phyloP scores from a whole-genome alignment of 2,797 vertebrate genomes.

The Hafferia zeledoni region DNA sequence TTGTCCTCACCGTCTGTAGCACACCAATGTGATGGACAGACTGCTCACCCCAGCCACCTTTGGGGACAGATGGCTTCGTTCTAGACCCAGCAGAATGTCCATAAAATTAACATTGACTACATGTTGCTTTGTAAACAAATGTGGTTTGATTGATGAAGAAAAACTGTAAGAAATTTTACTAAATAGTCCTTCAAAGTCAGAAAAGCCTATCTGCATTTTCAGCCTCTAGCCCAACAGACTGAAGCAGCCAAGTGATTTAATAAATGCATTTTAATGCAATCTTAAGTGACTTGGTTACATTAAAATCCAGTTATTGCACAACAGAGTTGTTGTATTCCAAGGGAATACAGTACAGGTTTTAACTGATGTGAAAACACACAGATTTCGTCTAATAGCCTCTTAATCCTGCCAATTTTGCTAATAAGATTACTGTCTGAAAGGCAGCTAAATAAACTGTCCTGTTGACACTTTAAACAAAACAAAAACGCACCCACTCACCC shows the following conservation, averaged over 20 bases:
- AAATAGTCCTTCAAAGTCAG: conserved; percentile 30
- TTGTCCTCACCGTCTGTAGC: conserved; percentile 53
- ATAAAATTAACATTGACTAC: conserved; percentile 90
- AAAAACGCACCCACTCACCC: not conserved
- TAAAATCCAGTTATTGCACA: conserved; percentile 70
- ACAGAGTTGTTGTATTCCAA: conserved; percentile 66
- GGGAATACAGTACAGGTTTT: conserved; percentile 65
- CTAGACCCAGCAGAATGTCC: conserved; percentile 80
- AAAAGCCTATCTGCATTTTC: not conserved
- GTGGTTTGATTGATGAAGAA: conserved; percentile 87
- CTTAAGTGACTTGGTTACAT: conserved; percentile 71
- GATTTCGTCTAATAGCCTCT: conserved; percentile 70
- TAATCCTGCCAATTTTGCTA: conserved; percentile 77
- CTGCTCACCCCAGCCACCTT: conserved; percentile 72
- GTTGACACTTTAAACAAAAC: conserved; percentile 36
- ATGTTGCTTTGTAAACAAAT: conserved; percentile 89
- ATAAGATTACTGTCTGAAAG: conserved; percentile 72
- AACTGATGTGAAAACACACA: conserved; percentile 75
- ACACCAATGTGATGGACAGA: conserved; percentile 79
- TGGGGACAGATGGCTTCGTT: conserved; percentile 80
- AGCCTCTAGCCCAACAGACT: not conserved
- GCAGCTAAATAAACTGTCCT: conserved; percentile 44
- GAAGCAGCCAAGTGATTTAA: conserved; percentile 47
- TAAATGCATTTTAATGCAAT: conserved; percentile 59
- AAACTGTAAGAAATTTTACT: conserved; percentile 79